Evolutionary conservation across 2,113 vertebrate species (phyloP).

Genomic region (Polyodon spathula): DNA sequence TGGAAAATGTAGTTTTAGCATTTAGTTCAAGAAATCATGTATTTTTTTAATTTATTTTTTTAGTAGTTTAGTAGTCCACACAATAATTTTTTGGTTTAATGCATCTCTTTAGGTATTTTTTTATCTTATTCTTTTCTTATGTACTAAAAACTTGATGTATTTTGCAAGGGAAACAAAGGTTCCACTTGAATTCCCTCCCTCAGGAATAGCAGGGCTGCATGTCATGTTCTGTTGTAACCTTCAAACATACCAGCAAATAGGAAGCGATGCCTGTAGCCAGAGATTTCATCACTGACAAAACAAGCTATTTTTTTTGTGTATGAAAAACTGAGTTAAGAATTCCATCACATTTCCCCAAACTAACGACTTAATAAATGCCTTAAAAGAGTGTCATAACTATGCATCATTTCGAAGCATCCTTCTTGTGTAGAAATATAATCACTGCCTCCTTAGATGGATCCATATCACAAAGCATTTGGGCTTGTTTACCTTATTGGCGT

Average conservation of each 20-base stretch:
- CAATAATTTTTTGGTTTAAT: no score
- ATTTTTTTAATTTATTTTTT: no score
- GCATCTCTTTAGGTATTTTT: no score
- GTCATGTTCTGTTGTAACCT: conserved; percentile 25
- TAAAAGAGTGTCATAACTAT: not conserved
- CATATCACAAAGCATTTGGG: not conserved
- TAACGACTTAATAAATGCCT: not conserved
- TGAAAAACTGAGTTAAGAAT: not conserved
- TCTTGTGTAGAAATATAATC: not conserved
- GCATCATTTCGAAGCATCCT: not conserved
- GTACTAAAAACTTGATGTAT: no score
- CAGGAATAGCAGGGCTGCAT: conserved; percentile 30
- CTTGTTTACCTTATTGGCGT: no score
- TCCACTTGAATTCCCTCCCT: conserved; percentile 33
- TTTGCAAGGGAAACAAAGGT: no score
- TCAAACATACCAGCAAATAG: conserved; percentile 31
- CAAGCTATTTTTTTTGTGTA: not conserved
- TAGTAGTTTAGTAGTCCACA: no score
- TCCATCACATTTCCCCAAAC: not conserved
- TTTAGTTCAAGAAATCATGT: conserved; percentile 5
- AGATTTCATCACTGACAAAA: conserved; percentile 23
- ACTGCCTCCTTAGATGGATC: not conserved
- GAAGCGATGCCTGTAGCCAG: conserved; percentile 43
- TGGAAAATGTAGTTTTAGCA: conserved; percentile 28
- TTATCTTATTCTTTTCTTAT: no score